These are phyloP conservation scores for Aphrophora alni DNA, from an alignment of 2,888 invertebrate species.

Conservation along the genomic window DNA sequence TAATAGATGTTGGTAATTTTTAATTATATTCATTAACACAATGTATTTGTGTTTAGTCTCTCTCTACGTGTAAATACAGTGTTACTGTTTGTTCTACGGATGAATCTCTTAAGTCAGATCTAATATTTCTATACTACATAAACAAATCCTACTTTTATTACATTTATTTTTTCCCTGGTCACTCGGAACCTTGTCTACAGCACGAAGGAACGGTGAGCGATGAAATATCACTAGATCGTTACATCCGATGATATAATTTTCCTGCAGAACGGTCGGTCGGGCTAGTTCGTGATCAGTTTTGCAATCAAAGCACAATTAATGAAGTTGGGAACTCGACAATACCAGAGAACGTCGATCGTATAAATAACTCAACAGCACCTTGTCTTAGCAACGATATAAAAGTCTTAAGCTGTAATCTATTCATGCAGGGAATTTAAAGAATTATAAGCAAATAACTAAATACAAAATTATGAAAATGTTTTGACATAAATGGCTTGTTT, in stretches of 20 bases:
- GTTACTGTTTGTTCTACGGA: too few species aligned
- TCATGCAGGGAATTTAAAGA: not conserved
- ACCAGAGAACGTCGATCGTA: not conserved
- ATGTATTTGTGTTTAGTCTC: too few species aligned
- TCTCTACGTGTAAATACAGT: too few species aligned
- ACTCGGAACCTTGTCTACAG: not conserved
- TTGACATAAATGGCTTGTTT: too few species aligned
- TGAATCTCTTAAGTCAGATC: too few species aligned
- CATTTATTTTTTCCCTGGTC: too few species aligned
- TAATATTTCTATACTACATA: too few species aligned
- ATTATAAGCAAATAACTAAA: too few species aligned
- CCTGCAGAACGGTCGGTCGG: not conserved
- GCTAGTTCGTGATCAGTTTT: not conserved
- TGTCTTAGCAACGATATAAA: not conserved
- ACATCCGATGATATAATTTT: not conserved
- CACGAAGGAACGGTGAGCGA: not conserved
- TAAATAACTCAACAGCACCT: not conserved
- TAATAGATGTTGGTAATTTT: too few species aligned
- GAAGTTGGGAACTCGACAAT: slow-evolving; percentile 9
- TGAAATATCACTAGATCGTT: not conserved
- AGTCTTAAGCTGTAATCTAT: not conserved
- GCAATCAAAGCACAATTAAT: slow-evolving; percentile 2
- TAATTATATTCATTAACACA: too few species aligned
- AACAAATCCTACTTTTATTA: too few species aligned
- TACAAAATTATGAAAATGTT: too few species aligned